phyloP scores from a whole-genome alignment of 2,113 vertebrate species.

The Hepsetus odoe region DNA sequence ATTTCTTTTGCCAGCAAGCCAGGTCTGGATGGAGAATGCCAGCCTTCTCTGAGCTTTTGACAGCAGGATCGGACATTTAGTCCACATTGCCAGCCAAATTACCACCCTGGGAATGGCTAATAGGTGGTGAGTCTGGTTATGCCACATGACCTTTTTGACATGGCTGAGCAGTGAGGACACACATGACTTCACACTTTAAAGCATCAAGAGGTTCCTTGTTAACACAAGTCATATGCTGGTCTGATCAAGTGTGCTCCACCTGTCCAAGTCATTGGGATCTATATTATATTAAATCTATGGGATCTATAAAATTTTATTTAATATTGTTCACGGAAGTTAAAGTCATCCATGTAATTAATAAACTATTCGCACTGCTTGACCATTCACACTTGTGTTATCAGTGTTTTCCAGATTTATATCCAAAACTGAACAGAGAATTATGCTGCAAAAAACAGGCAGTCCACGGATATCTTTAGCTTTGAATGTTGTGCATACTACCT shows the following conservation, averaged over 20 bases:
- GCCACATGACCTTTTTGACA: slow-evolving; percentile 13
- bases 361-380: no score
- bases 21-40: not conserved
- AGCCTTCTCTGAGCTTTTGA: slow-evolving; percentile 25
- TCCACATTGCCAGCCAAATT: not conserved
- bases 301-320: no score
- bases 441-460: no score
- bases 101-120: slow-evolving; percentile 7
- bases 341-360: no score
- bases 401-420: no score
- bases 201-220: not conserved
- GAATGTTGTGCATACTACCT: no score
- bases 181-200: not conserved
- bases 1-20: slow-evolving; percentile 40
- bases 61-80: slow-evolving; percentile 39
- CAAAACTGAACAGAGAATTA: no score
- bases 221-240: not conserved
- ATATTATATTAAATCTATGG: no score
- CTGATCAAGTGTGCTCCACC: not conserved
- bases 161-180: not conserved
- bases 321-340: no score
- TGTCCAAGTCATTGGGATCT: not conserved
- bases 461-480: no score
- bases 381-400: no score
- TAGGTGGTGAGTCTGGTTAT: not conserved